Conservation (phyloP, 2,113 vertebrate genomes). For the Turnix velox region DNA sequence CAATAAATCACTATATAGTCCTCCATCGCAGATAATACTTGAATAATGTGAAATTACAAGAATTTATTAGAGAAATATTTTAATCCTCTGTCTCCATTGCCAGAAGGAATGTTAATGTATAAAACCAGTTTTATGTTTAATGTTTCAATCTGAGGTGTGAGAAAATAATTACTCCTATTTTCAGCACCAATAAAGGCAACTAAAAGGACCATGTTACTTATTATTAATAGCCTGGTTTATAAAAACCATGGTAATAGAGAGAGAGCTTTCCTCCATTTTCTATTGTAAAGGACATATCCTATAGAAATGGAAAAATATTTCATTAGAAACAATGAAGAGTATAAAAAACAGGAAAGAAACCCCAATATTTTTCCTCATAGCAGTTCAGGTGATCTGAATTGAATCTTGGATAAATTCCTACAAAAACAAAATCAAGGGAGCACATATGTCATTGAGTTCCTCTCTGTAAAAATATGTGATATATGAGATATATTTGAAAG, state of each 20-base stretch:
- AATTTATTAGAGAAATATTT: conserved; percentile 5
- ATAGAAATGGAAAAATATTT: not conserved
- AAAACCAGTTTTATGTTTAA: not conserved
- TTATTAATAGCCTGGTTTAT: not conserved
- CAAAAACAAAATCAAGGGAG: not conserved
- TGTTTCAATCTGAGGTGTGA: not conserved
- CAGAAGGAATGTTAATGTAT: not conserved
- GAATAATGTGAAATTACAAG: not conserved
- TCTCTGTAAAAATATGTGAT: not conserved
- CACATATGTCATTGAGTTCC: not conserved
- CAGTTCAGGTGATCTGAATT: not conserved
- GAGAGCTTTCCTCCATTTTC: not conserved
- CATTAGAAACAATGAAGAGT: not conserved
- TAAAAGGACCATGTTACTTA: not conserved
- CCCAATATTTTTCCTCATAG: not conserved
- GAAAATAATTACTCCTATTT: not conserved
- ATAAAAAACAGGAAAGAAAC: not conserved
- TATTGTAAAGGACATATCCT: not conserved
- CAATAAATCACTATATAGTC: not conserved
- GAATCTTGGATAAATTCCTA: not conserved
- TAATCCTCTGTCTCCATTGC: not conserved
- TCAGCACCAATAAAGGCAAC: not conserved
- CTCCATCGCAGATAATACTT: not conserved
- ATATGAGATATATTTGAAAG: not conserved
- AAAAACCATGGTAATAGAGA: not conserved